Evolutionary conservation across 2,797 vertebrate genomes (phyloP).

Genomic region (Hipposideros larvatus): DNA sequence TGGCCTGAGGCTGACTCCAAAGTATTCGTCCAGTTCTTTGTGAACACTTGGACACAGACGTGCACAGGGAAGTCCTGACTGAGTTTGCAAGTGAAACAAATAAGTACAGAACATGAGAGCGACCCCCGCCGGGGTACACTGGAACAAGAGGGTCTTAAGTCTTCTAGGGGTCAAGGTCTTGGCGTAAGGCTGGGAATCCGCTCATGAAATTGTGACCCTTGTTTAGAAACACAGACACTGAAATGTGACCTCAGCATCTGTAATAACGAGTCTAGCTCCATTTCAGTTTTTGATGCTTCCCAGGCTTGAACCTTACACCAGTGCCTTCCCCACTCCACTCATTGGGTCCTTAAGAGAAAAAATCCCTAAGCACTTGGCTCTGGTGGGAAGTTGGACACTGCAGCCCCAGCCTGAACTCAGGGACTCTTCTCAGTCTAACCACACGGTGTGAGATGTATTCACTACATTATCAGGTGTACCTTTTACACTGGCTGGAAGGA

Average conservation of each 20-base stretch:
- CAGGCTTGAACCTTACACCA: neutral
- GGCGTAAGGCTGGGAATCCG: neutral
- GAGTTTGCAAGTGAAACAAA: neutral
- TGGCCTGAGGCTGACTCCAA: neutral
- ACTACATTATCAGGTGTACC: neutral
- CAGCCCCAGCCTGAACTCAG: neutral
- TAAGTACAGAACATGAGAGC: neutral
- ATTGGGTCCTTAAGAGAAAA: neutral
- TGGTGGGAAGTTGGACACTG: neutral
- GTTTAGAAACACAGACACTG: neutral
- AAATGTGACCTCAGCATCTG: neutral
- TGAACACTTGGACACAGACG: too few relatives aligned
- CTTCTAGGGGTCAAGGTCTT: neutral
- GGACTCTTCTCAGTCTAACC: neutral
- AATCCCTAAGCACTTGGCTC: neutral
- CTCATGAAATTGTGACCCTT: neutral
- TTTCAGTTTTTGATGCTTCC: neutral
- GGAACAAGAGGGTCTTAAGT: neutral
- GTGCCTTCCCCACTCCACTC: neutral
- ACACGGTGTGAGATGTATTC: neutral
- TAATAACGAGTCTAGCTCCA: neutral
- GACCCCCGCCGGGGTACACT: too few relatives aligned
- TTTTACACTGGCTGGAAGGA: neutral
- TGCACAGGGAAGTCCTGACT: neutral
- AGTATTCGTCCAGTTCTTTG: neutral